phyloP scores from a whole-genome alignment of 1,140 invertebrate species.

The Latrodectus geometricus region DNA sequence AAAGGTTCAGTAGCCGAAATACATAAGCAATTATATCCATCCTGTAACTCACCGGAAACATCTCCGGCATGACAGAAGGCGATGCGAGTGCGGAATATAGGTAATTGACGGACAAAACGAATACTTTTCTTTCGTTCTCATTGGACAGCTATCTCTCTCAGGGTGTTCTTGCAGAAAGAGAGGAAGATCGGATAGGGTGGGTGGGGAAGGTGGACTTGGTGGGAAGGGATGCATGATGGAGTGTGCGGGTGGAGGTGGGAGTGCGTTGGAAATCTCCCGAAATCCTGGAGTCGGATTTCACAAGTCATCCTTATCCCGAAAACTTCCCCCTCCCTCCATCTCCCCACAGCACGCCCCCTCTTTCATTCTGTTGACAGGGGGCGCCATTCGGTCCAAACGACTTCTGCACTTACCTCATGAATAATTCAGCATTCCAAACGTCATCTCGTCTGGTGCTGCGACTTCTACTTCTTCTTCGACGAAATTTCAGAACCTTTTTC shows the following conservation, averaged over 20 bases:
- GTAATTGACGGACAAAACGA: conserved; percentile 10
- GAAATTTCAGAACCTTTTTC: conserved; percentile 61
- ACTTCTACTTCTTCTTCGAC: conserved; percentile 57
- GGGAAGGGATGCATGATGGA: too few relatives aligned
- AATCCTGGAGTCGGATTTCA: conserved; percentile 61
- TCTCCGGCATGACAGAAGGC: too few relatives aligned
- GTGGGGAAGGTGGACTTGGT: conserved; percentile 1
- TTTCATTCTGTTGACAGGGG: conserved; percentile 58
- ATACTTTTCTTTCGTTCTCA: background rate
- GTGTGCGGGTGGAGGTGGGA: conserved; percentile 16
- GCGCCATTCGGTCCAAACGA: conserved; percentile 60
- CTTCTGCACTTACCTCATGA: conserved; percentile 58
- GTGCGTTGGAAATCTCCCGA: conserved; percentile 48
- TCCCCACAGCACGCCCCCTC: conserved; percentile 6
- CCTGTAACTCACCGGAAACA: too few relatives aligned
- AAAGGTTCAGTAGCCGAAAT: too few relatives aligned
- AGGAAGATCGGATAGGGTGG: background rate
- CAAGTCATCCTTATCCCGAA: conserved; percentile 61
- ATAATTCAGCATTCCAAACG: conserved; percentile 55
- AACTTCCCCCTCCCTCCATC: conserved; percentile 4
- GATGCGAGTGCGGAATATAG: background rate
- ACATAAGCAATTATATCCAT: too few relatives aligned
- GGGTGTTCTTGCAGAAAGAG: background rate
- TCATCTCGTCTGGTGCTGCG: conserved; percentile 59
- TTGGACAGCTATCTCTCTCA: conserved; percentile 2